These are phyloP conservation scores for Polydrusus tereticollis DNA, from an alignment of 2,888 invertebrate species.

Conservation along the genomic window DNA sequence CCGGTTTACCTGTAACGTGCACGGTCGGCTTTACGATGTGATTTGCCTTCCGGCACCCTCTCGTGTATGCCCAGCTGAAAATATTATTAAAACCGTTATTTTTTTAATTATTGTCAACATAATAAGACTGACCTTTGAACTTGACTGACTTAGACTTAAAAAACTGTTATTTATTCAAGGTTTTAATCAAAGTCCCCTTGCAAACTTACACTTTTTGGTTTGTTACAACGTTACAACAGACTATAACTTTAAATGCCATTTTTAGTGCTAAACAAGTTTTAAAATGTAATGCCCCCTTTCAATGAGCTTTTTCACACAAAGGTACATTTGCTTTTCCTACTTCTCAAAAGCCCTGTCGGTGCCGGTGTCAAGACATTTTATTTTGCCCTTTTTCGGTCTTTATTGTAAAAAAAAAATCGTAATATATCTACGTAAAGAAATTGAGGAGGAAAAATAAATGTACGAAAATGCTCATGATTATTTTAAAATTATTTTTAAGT, in stretches of 20 bases:
- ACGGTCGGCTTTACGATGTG: too few relatives aligned
- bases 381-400: background rate
- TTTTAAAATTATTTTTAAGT: conserved; percentile 19
- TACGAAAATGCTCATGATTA: conserved; percentile 3
- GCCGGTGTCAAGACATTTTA: background rate
- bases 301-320: background rate
- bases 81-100: too few relatives aligned
- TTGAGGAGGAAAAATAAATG: background rate
- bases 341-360: too few relatives aligned
- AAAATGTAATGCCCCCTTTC: background rate
- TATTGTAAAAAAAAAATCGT: background rate
- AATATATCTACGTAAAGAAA: background rate
- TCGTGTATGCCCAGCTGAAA: too few relatives aligned
- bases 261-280: background rate
- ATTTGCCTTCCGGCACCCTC: too few relatives aligned
- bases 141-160: background rate
- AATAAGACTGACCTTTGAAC: background rate
- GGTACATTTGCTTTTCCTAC: background rate
- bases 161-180: too few relatives aligned
- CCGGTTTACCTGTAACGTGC: too few relatives aligned
- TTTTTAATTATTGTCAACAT: background rate
- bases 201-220: too few relatives aligned
- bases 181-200: background rate
- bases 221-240: too few relatives aligned
- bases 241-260: too few relatives aligned